Evolutionary conservation across 2,797 vertebrate species (phyloP), one percentile per base, ranked within the genome.

Genomic region (Sardinella longiceps): DNA sequence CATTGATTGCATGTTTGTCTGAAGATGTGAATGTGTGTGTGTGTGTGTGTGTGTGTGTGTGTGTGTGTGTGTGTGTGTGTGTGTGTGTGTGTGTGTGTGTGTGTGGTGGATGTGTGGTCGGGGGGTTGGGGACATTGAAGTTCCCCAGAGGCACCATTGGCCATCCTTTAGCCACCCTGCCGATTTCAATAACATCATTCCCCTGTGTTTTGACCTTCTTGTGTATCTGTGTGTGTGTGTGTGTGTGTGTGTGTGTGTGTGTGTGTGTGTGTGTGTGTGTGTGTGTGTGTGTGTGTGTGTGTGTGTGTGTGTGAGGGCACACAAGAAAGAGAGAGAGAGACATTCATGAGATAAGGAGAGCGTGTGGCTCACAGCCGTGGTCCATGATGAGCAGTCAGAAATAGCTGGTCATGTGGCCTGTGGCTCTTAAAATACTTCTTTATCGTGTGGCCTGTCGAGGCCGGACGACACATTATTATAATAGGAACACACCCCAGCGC

Each of bases 1-100:
- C 84, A 90, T 90, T 87, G 90, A 90, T 91, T 89, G 84, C 39
- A 80, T 88, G 86, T 87, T 90, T 88, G 86, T 86, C 86, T 85
- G 82, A 51, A 70, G 46, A 48, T 3, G 43, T 2, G 46, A n/a
- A 10, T 7, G 1, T 48, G 46, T 48, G 46, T 48, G 6, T 48
- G 46, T 48, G 46, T 48, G 46, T 7, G 1, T 48, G 46, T 48
- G 46, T 48, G 6, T 48, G 46, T 48, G 46, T 48, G 46, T 48
- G 46, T 43, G 43, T 43, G 43, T 43, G 43, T 43, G 43, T 43
- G 43, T 43, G 43, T 43, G 43, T 43, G 43, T 43, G 43, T 43
- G 43, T 43, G 43, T 43, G 43, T 43, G 43, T 43, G 43, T 43
- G 1, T n/a, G n/a, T n/a, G n/a, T n/a, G n/a, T n/a, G n/a, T n/a